These are phyloP conservation scores for Acrobasis repandana DNA, from an alignment of 2,888 invertebrate genomes.

Conservation along the genomic window DNA sequence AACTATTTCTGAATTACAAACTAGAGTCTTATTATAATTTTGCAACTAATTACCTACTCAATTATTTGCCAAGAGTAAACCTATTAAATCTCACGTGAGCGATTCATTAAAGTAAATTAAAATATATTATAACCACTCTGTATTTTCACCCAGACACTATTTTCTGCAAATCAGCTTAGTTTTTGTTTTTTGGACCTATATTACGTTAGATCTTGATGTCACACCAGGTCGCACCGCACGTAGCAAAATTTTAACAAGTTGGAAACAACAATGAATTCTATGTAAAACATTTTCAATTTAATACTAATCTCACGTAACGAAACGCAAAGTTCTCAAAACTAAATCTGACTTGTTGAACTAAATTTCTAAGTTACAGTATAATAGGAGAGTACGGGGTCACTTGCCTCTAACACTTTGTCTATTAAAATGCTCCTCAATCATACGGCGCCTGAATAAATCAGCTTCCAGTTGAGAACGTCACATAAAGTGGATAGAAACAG, in stretches of 20 bases:
- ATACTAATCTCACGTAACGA: constrained; percentile 15
- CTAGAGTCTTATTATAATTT: too few relatives aligned
- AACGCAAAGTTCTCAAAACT: constrained; percentile 6
- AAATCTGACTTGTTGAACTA: constrained; percentile 11
- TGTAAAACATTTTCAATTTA: constrained; percentile 18
- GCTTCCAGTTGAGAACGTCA: background rate
- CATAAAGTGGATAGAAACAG: background rate
- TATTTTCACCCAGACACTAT: background rate
- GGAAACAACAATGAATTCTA: background rate
- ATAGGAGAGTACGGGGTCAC: background rate
- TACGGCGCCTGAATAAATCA: background rate
- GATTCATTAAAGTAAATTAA: background rate
- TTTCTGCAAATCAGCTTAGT: background rate
- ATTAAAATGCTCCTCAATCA: background rate
- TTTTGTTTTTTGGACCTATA: constrained; percentile 1
- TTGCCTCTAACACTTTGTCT: background rate
- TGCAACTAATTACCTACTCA: background rate
- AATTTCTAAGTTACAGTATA: constrained; percentile 11
- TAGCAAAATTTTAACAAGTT: constrained; percentile 10
- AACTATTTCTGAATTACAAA: too few relatives aligned
- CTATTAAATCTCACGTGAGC: background rate
- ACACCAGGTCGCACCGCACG: background rate
- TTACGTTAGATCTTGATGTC: constrained; percentile 5
- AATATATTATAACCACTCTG: background rate
- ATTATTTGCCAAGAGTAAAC: background rate